phyloP scores from a whole-genome alignment of 2,888 invertebrate species.

The Salpingus planirostris region DNA sequence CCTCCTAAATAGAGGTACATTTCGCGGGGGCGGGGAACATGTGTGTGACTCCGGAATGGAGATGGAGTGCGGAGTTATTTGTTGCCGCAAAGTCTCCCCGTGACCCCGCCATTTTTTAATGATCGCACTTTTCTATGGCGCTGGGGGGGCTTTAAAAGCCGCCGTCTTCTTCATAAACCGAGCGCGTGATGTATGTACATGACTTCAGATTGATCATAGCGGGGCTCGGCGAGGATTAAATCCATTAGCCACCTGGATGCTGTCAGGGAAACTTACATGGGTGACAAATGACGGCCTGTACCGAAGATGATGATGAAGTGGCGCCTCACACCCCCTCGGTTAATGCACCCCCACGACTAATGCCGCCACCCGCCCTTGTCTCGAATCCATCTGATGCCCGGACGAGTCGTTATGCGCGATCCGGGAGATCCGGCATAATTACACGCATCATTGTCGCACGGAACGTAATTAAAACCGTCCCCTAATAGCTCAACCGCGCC shows the following conservation, averaged over 20 bases:
- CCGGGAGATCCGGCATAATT: constrained; percentile 5
- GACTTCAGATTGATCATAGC: constrained; percentile 25
- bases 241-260: constrained; percentile 31
- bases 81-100: too few species aligned
- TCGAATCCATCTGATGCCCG: constrained; percentile 12
- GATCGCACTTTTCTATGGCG: too few species aligned
- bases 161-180: too few species aligned
- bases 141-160: too few species aligned
- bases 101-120: too few species aligned
- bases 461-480: constrained; percentile 6
- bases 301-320: constrained; percentile 17
- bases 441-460: constrained; percentile 11
- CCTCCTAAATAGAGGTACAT: too few species aligned
- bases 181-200: constrained; percentile 20
- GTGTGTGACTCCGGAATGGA: too few species aligned
- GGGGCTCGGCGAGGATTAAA: constrained; percentile 25
- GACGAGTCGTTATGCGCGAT: neutral
- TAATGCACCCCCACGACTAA: constrained; percentile 9
- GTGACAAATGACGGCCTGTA: constrained; percentile 28
- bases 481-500: too few species aligned
- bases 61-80: too few species aligned
- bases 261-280: constrained; percentile 26
- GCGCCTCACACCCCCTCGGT: constrained; percentile 13
- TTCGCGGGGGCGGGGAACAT: too few species aligned
- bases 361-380: constrained; percentile 9